These are phyloP conservation scores for Thereva unica DNA, from an alignment of 2,888 invertebrate genomes.

Conservation along the genomic window DNA sequence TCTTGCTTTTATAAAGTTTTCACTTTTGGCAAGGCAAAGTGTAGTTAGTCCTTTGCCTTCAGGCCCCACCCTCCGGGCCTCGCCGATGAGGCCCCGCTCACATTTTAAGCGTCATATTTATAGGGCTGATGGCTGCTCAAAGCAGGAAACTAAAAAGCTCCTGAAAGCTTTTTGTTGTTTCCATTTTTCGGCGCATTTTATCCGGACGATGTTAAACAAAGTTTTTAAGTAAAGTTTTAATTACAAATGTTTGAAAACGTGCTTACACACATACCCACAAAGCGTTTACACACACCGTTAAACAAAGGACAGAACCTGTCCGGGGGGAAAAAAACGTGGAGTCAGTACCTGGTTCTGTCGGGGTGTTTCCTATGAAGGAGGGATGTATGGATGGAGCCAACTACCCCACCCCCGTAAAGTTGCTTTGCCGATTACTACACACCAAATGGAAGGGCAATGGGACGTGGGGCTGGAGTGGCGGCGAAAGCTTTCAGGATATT, in stretches of 20 bases:
- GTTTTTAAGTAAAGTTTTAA: constrained; percentile 29
- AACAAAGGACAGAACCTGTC: constrained; percentile 14
- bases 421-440: constrained; percentile 6
- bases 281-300: constrained; percentile 18
- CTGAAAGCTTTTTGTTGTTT: constrained; percentile 17
- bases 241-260: constrained; percentile 31
- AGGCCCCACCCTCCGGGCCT: not conserved
- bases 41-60: not conserved
- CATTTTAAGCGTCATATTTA: no score
- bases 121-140: not conserved
- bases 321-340: constrained; percentile 3
- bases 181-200: constrained; percentile 18
- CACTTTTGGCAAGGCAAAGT: constrained; percentile 15
- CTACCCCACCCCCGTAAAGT: not conserved
- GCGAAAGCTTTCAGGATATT: constrained; percentile 7
- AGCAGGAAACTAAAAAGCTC: constrained; percentile 22
- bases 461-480: not conserved
- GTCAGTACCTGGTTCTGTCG: not conserved
- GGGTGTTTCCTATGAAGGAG: not conserved
- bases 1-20: constrained; percentile 22
- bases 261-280: not conserved
- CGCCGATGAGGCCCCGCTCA: not conserved
- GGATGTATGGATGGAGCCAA: not conserved
- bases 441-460: not conserved
- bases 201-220: constrained; percentile 29